Evolutionary conservation across 2,888 invertebrate genomes (phyloP), one percentile per base, ranked within the genome.

Genomic region (Drosophila histrio): DNA sequence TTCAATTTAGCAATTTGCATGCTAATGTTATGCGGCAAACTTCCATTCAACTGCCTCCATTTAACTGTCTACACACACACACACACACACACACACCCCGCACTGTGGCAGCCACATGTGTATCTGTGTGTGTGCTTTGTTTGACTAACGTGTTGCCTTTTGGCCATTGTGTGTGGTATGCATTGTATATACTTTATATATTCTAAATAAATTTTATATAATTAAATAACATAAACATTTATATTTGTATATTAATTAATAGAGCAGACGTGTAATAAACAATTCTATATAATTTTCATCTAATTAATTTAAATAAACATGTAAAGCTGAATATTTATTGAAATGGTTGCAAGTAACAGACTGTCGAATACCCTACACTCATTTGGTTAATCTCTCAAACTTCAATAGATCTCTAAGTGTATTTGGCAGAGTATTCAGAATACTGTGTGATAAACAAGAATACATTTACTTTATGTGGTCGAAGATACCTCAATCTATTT

Each of bases 1-100:
- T 86, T 84, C 84, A 83, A 87, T 87, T 84, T 87, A 77, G 59
- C 78, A 86, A 86, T 84, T 84, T 87, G 70, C 88, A 83, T 87
- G 66, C 79, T 77, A 87, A 84, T 87, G 66, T 65, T 65, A 69
- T 68, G 72, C 68, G 69, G 69, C 64, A 44, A 70, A 44, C 53
- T 64, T 58, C 50, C 57, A 47, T 47, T 58, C 46, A 54, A 59
- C 65, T 75, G 63, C 54, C 63, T 66, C 67, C 73, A 76, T 76
- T 82, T 73, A 77, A 63, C 78, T 81, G 79, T 78, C 79, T 68
- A 76, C 79, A 69, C 69, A 72, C 63, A 77, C 44, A 59, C 49
- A 22, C 50, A 59, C 56, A 52, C 59, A 52, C 11, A 28, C n/a
- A 72, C 72, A 77, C 72, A 68, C 59, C 59, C 72, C 53, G 50